phyloP scores from a whole-genome alignment of 2,113 vertebrate species.

The Euleptes europaea region DNA sequence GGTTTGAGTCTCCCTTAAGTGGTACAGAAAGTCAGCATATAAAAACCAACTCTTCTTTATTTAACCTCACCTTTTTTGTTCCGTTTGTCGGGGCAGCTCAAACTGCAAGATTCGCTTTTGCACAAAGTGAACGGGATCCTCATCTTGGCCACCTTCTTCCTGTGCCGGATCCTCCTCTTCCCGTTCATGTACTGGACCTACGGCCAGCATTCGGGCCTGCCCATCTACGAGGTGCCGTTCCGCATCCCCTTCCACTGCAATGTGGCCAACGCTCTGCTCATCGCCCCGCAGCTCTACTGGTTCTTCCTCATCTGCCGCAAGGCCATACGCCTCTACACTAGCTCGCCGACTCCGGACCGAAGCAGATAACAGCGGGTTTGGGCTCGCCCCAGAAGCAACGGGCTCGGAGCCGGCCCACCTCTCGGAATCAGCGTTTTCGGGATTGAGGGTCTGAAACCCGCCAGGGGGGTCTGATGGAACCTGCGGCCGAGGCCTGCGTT shows the following conservation, averaged over 20 bases:
- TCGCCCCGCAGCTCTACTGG: conserved; percentile 97
- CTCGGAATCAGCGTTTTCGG: not conserved
- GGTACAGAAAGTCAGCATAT: no score
- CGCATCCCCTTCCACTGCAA: conserved; percentile 88
- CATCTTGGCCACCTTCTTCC: conserved; percentile 90
- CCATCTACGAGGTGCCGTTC: conserved; percentile 84
- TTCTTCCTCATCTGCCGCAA: conserved; percentile 91
- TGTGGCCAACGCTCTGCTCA: conserved; percentile 86
- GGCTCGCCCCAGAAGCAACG: rapidly evolving
- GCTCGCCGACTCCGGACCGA: conserved; percentile 52
- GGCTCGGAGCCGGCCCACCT: not conserved
- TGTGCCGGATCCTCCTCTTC: conserved; percentile 93
- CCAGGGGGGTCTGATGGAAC: not conserved
- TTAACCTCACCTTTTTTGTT: not conserved
- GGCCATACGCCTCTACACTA: conserved; percentile 83
- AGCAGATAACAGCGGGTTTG: conserved; percentile 44
- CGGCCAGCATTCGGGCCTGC: conserved; percentile 81
- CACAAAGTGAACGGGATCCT: conserved; percentile 92
- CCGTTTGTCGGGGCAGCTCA: conserved; percentile 73
- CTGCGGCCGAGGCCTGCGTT: not conserved
- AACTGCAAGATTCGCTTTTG: conserved; percentile 87
- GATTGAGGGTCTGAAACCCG: conserved; percentile 1
- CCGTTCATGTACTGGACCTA: conserved; percentile 96
- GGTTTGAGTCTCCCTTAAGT: no score
- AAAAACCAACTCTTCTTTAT: not conserved